Percentiles rank a stretch among this genome's conserved stretches.
These are phyloP conservation scores for Aricia agestis DNA, from an alignment of 1,140 invertebrate species.

Conservation along the genomic window DNA sequence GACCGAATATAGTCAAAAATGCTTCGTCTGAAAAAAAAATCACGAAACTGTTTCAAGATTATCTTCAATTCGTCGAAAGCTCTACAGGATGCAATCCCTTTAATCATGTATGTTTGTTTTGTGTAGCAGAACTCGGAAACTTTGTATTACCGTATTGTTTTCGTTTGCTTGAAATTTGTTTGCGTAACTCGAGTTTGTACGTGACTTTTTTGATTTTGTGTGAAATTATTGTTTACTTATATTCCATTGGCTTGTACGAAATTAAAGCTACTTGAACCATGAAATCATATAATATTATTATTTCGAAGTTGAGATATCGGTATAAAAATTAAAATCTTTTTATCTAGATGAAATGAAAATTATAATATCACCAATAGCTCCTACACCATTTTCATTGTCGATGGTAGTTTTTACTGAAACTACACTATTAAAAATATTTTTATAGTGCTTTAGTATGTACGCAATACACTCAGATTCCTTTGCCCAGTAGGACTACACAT, in stretches of 20 bases:
- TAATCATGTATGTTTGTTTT: conserved; percentile 1
- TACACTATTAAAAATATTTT: too few species aligned
- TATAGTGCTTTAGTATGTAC: too few species aligned
- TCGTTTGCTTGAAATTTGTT: not conserved
- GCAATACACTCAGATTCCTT: too few species aligned
- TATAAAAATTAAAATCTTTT: too few species aligned
- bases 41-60: not conserved
- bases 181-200: not conserved
- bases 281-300: too few species aligned
- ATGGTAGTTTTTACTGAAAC: too few species aligned
- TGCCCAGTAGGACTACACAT: too few species aligned
- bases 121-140: not conserved
- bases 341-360: too few species aligned
- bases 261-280: not conserved
- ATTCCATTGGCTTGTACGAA: not conserved
- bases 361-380: too few species aligned
- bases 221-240: not conserved
- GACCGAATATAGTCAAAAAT: too few species aligned
- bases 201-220: not conserved
- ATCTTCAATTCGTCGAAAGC: not conserved
- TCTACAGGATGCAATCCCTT: not conserved
- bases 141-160: not conserved
- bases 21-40: not conserved
- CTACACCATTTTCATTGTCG: too few species aligned
- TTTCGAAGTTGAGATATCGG: too few species aligned